phyloP scores from a whole-genome alignment of 2,888 invertebrate species.

The Hirudinaria manillensis region DNA sequence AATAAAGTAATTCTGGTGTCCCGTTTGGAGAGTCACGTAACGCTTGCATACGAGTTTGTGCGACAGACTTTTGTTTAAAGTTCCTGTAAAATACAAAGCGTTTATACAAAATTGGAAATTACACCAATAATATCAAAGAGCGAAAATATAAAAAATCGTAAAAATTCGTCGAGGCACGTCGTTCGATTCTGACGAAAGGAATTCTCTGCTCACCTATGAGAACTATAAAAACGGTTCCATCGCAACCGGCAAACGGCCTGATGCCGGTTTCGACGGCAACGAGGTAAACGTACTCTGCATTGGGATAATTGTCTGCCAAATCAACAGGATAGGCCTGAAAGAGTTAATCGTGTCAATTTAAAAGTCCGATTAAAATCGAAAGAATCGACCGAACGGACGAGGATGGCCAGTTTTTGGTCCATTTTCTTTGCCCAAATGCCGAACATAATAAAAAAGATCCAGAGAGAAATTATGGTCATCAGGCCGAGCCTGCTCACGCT shows the following conservation, averaged over 20 bases:
- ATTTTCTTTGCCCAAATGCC: conserved; percentile 17
- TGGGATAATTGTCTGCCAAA: conserved; percentile 21
- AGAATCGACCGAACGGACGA: background rate
- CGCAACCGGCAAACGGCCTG: conserved; percentile 21
- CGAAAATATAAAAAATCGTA: background rate
- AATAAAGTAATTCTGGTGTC: conserved; percentile 26
- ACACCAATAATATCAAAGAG: no score
- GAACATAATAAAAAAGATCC: conserved; percentile 27
- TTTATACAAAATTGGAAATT: no score
- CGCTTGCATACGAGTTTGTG: conserved; percentile 19
- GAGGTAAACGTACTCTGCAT: conserved; percentile 17
- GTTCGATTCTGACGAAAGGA: no score
- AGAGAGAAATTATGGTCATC: conserved; percentile 1
- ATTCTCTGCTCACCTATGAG: conserved; percentile 6
- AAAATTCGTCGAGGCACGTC: background rate
- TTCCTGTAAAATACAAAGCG: conserved; percentile 2
- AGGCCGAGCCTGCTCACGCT: background rate
- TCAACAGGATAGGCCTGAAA: conserved; percentile 22
- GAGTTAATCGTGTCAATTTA: no score
- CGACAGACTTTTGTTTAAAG: conserved; percentile 18
- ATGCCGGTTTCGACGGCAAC: conserved; percentile 21
- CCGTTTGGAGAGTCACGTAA: conserved; percentile 18
- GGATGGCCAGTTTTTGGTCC: conserved; percentile 7
- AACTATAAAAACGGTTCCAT: conserved; percentile 17
- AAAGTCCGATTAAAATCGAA: no score